Evolutionary conservation across 2,888 invertebrate species (phyloP), one percentile per base, ranked within the genome.

Genomic region (Molorchus minor): DNA sequence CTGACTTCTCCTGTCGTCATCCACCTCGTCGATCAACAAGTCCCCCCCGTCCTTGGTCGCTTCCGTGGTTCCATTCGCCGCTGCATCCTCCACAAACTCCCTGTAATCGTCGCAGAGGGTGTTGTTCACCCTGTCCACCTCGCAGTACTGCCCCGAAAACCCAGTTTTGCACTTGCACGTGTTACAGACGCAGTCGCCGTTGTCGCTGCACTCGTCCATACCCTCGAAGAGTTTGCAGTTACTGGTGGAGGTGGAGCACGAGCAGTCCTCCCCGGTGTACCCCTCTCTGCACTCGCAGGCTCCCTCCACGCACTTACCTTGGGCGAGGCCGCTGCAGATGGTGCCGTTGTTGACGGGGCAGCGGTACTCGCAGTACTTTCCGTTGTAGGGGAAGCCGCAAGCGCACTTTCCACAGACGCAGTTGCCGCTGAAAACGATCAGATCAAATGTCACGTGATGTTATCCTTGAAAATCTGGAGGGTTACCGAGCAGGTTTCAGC

Each of bases 161-260:
- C 73, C 69, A 5, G 60, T 43, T 0, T 62, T 30, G 52, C 78
- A 78, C 12, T 61, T 20, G 56, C 78, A 78, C 46, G 63, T 56
- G 74, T 92, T 93, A 74, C 95, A 96, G 12, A 84, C 83, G 75
- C 96, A 96, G 1, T 82, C 81, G 0, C 96, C 96, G 25, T 87
- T 86, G 0, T 87, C 88, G 0, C 89, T 91, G 75, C 93, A 93
- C 3, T 86, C 75, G n/a, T 15, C 35, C n/a, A 36, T 33, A 7
- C 12, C 25, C 17, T 55, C 49, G n/a, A 56, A 40, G 12, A 29
- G 19, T 21, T 33, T 15, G 81, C 80, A 71, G n/a, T 62, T 13
- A 8, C 54, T 38, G 13, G 56, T 46, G 2, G 64, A 61, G 61
- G 82, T 82, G 25, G 82, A 82, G 75, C 90, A 88, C 36, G 86